Evolutionary conservation across 2,888 invertebrate species (phyloP).

Genomic region (Drosophila mulleri): DNA sequence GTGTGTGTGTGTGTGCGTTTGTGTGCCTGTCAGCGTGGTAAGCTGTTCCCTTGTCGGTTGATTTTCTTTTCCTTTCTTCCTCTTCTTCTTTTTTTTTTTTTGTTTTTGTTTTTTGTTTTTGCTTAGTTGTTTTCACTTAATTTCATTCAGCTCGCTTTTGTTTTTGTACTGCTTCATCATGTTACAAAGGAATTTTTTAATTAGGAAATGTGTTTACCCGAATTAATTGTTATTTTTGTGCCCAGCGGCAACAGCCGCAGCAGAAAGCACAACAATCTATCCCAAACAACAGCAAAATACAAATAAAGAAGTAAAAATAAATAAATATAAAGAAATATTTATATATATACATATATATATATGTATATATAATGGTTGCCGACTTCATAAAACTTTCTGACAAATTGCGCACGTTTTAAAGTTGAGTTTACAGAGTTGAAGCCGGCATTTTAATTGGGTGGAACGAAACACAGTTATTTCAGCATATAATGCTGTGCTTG

Average conservation of each 20-base stretch:
- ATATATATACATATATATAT: background rate
- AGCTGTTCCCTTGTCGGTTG: constrained; percentile 48
- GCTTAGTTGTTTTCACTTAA: constrained; percentile 63
- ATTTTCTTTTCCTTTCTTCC: background rate
- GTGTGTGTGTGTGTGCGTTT: background rate
- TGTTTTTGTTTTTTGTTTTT: constrained; percentile 16
- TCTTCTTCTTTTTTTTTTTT: constrained; percentile 17
- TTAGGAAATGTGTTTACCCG: constrained; percentile 81
- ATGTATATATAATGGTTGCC: constrained; percentile 8
- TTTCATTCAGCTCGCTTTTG: constrained; percentile 57
- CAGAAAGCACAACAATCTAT: constrained; percentile 16
- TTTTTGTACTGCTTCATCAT: constrained; percentile 57
- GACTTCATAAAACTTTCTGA: constrained; percentile 28
- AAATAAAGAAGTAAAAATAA: background rate
- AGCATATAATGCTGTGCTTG: background rate
- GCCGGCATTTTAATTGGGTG: background rate
- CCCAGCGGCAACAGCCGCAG: constrained; percentile 26
- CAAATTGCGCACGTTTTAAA: constrained; percentile 22
- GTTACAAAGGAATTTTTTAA: constrained; percentile 79
- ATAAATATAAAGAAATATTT: constrained; percentile 6
- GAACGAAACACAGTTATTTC: background rate
- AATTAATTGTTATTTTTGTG: constrained; percentile 77
- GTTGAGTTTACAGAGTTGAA: constrained; percentile 8
- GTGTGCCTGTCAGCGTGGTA: constrained; percentile 44
- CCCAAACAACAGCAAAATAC: background rate